Evolutionary conservation across 2,797 vertebrate species (phyloP).

Genomic region (Melopsittacus undulatus): DNA sequence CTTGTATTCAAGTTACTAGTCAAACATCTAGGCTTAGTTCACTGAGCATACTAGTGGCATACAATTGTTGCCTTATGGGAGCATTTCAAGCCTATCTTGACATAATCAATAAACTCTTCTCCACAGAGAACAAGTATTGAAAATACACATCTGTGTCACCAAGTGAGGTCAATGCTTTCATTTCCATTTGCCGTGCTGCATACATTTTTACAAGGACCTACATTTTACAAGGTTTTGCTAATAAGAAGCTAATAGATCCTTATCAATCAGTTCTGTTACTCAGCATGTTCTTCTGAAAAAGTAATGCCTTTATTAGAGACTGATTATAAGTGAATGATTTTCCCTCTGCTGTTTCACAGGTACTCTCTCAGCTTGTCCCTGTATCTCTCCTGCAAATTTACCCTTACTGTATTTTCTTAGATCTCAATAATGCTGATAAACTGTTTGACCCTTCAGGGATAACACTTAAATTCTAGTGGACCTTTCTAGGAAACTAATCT

Average conservation of each 20-base stretch:
- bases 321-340: not conserved
- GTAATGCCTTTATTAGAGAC: not conserved
- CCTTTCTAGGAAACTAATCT: not conserved
- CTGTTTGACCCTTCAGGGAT: not conserved
- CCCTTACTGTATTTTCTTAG: not conserved
- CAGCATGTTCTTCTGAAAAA: not conserved
- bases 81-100: not conserved
- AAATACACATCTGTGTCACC: not conserved
- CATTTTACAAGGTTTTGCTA: not conserved
- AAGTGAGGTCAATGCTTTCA: not conserved
- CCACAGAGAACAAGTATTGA: not conserved
- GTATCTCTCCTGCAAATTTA: not conserved
- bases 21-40: not conserved
- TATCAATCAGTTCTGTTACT: not conserved
- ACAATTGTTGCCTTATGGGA: not conserved
- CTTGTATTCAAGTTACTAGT: not conserved
- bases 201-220: not conserved
- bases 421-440: not conserved
- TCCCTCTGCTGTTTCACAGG: not conserved
- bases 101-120: constrained; percentile 31
- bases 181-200: not conserved
- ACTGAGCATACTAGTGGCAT: not conserved
- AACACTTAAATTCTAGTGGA: not conserved
- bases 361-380: not conserved
- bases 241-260: not conserved